Conservation (phyloP, 2,113 vertebrate species). For the Noturus placidus region DNA sequence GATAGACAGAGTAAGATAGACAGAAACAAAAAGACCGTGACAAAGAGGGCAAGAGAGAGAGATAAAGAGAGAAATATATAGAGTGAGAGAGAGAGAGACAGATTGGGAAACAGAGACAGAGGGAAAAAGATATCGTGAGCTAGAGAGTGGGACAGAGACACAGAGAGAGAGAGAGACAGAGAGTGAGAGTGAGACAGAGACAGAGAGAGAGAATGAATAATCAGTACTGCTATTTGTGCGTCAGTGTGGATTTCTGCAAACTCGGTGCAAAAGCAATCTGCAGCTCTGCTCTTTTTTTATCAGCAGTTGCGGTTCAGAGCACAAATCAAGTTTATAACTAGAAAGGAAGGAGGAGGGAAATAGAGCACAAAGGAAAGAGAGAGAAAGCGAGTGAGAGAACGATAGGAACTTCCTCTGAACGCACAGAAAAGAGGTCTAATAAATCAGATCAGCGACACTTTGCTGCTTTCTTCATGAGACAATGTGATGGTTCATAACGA, state of each 20-base stretch:
- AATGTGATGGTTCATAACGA: background rate
- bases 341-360: background rate
- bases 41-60: too few relatives aligned
- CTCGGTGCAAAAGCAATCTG: background rate
- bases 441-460: background rate
- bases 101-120: background rate
- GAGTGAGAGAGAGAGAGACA: background rate
- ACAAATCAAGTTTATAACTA: background rate
- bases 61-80: background rate
- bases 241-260: constrained; percentile 22
- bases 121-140: background rate
- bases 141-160: background rate
- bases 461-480: background rate
- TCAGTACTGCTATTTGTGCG: background rate
- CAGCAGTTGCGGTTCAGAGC: constrained; percentile 23
- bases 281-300: constrained; percentile 14
- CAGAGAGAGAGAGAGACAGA: background rate
- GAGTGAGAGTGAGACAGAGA: background rate
- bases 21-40: background rate
- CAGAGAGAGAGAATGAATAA: background rate
- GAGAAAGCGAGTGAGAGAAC: background rate
- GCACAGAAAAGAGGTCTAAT: background rate
- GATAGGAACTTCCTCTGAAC: background rate
- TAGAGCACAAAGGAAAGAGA: background rate
- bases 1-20: background rate